Evolutionary conservation across 2,113 vertebrate species (phyloP), one percentile per base, ranked within the genome.

Genomic region (Diadophis punctatus): DNA sequence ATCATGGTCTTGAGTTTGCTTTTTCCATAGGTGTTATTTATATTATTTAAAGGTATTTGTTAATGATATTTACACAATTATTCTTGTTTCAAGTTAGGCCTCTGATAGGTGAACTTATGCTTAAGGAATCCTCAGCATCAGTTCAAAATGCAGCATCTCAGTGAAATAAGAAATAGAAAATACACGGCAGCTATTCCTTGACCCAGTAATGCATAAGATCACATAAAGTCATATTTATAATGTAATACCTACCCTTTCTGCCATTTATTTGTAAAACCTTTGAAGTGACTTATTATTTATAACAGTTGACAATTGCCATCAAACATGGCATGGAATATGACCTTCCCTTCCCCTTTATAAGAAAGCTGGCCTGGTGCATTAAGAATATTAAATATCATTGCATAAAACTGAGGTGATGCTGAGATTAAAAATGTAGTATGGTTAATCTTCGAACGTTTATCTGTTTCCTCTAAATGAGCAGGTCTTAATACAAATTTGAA

Each of bases 301-400:
- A 14, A 46, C 55, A n/a, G 1, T 1, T 93, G 3, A 90, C 55
- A 52, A 20, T 94, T 95, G 86, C 95, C 93, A 30, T 80, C 74
- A 80, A 80, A 80, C 18, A 43, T 80, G 16, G 93, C 68, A 27
- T 18, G 94, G 86, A 95, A 94, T 94, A 63, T 87, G 89, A 90
- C 93, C 89, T 95, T 95, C 93, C 63, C 90, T 90, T 27, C 48
- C 92, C 34, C 91, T 96, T 96, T 95, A 94, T 20, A 93, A 87
- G n/a, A 34, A 94, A 94, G 51, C 14, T 92, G 89, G 39, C 74
- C 4, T 18, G 90, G 10, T 93, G 30, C 49, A 94, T 93, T 91
- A 93, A 94, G 94, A 60, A 18, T 93, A 34, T 6, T 91, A 94
- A 88, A 8, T 25, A 94, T 86, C 84, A 30, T 30, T 92, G 51